Evolutionary conservation across 1,140 invertebrate species (phyloP), one percentile per base, ranked within the genome.

Genomic region (Metaphire vulgaris): DNA sequence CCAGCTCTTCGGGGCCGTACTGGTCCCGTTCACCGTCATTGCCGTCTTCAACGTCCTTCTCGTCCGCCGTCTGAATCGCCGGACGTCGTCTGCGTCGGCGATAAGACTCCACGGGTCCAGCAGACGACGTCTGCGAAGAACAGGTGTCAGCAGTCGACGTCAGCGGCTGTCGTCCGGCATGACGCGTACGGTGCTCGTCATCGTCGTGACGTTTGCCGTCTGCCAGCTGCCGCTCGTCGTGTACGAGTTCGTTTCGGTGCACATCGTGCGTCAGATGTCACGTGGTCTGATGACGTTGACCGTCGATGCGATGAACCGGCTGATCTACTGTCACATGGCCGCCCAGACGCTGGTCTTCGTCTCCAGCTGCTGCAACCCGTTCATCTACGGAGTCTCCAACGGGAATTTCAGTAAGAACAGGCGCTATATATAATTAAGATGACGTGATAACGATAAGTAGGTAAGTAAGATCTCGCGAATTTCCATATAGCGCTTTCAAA

Each of bases 201-300:
- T 74, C 72, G 72, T 74, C 16, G 30, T 64, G 6, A 28, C 72
- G 15, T 74, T 74, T 41, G 31, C 31, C 72, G 2, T 74, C n/a
- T 74, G 72, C 29, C 72, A 74, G 56, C 21, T 34, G 14, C 72
- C 72, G 21, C 30, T 65, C 14, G 16, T 65, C 72, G 72, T 65
- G 2, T n/a, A 26, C 15, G 16, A 74, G 33, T 26, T 74, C 32
- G 41, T 74, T 65, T n/a, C 72, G 56, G 2, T 65, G 6, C 41
- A 56, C 41, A 56, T 56, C 41, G 21, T 56, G 6, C 41, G 41
- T 56, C 41, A 56, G 41, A 6, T 56, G 41, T 6, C 41, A 12
- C 41, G 21, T 6, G 41, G 41, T 12, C 6, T 6, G 41, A 56
- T 56, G 41, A 56, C 41, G 6, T 56, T 56, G 41, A 56, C 41